Evolutionary conservation across 2,113 vertebrate genomes (phyloP), one percentile per base, ranked within the genome.

Genomic region (Ciconia stormi): DNA sequence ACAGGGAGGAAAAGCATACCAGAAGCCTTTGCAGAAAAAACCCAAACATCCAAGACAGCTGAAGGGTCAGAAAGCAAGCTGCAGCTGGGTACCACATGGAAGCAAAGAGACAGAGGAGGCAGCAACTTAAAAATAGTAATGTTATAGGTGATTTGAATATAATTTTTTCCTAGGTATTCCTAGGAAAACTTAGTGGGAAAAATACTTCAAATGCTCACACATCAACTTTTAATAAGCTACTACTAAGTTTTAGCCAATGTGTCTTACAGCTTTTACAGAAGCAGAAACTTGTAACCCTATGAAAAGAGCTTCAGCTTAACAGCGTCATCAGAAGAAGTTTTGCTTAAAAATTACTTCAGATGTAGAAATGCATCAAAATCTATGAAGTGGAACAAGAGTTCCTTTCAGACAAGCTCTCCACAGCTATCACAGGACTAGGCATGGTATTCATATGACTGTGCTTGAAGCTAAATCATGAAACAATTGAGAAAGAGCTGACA

Each of bases 391-490:
- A 95, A 97, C 89, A 97, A 96, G 46, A 92, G 89, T 2, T 82
- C 69, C 92, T 95, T 97, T 97, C 93, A 97, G 34, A 77, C 13
- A 46, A 70, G 74, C 50, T 63, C 80, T 90, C 73, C 47, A 20
- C 6, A 14, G 89, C 78, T 83, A 76, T 95, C 97, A 97, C 89
- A 95, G 85, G 96, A 95, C 89, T 5, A 46, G 56, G 56, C 90
- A 91, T 46, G 82, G 84, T 38, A 52, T 61, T 86, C 97, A 97
- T 72, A 78, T 97, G 97, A 97, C 87, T 77, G 13, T 58, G 84
- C 89, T 49, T 69, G 71, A 62, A 96, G 89, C 84, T 38, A 91
- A 77, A 81, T 3, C 74, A 44, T 1, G 0, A 82, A 82, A 67
- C 18, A 32, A 62, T 1, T 13, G 36, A 59, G 67, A 30, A 95